Evolutionary conservation across 2,797 vertebrate genomes (phyloP), one percentile per base, ranked within the genome.

Genomic region (Myripristis murdjan): DNA sequence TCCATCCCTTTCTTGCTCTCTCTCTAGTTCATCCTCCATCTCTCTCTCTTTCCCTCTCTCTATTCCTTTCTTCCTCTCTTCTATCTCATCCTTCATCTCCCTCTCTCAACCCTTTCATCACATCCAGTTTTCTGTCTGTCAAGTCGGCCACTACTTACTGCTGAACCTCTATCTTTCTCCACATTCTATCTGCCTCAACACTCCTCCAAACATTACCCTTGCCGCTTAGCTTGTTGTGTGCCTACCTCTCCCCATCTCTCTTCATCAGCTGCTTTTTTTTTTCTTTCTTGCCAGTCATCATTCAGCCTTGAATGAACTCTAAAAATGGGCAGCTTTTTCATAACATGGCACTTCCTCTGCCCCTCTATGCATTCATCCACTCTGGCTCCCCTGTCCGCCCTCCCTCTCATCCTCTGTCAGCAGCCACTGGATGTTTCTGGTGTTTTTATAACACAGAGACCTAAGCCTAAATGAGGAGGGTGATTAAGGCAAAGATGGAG

Each of bases 401-500:
- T 66, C 10, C 33, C 24, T 70, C 64, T 79, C 62, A 65, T 47
- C 41, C 18, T 33, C 57, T 78, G 72, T 83, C 71, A 80, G 67
- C 71, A 80, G 67, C 73, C 58, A 39, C 15, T 73, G 67, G 76
- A 78, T 67, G 72, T 71, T 74, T 70, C 66, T 59, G 53, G 33
- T 70, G 43, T 75, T 54, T 82, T 96, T 95, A 94, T 95, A 91
- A 95, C 93, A 95, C 90, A 90, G 88, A 95, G 94, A 93, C 92
- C 93, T 92, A 94, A 94, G 95, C 94, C 94, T 95, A 95, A 95
- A 95, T 94, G 93, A 95, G 95, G 95, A 95, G 93, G 95, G 94
- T 95, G 94, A 97, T 96, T 95, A 95, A 94, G 94, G 95, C 94
- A 95, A 95, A 95, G 94, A 96, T 93, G 93, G 54, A 93, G 93